These are phyloP conservation scores for Phaonia tiefii DNA, from an alignment of 2,888 invertebrate genomes.

Conservation along the genomic window DNA sequence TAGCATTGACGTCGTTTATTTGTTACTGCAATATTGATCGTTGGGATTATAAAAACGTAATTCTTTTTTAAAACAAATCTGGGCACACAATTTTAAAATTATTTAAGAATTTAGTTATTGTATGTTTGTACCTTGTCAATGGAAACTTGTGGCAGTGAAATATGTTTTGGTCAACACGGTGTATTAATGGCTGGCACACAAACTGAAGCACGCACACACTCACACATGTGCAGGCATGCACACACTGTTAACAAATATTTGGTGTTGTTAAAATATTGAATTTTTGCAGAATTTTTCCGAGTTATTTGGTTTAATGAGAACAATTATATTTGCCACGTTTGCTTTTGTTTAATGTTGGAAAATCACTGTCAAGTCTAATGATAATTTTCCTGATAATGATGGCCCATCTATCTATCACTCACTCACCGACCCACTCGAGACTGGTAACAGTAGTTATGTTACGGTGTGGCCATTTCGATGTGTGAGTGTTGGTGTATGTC, in stretches of 20 bases:
- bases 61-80: no score
- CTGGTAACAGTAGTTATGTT: not conserved
- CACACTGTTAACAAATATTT: not conserved
- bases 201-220: not conserved
- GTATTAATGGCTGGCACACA: no score
- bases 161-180: no score
- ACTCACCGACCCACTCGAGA: not conserved
- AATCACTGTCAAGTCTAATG: conserved; percentile 72
- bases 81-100: no score
- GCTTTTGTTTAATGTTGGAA: conserved; percentile 65
- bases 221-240: not conserved
- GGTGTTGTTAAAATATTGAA: not conserved
- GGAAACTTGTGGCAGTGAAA: not conserved
- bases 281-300: not conserved
- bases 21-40: no score
- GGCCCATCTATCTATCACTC: conserved; percentile 1
- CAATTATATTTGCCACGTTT: conserved; percentile 26
- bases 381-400: conserved; percentile 29
- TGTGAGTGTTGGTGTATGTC: not conserved
- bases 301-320: conserved; percentile 12
- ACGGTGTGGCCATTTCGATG: not conserved
- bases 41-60: no score
- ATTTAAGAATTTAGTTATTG: no score
- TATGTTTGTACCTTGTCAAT: not conserved
- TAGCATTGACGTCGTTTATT: no score